Conservation (phyloP, 2,797 vertebrate species). For the Decapterus maruadsi region DNA sequence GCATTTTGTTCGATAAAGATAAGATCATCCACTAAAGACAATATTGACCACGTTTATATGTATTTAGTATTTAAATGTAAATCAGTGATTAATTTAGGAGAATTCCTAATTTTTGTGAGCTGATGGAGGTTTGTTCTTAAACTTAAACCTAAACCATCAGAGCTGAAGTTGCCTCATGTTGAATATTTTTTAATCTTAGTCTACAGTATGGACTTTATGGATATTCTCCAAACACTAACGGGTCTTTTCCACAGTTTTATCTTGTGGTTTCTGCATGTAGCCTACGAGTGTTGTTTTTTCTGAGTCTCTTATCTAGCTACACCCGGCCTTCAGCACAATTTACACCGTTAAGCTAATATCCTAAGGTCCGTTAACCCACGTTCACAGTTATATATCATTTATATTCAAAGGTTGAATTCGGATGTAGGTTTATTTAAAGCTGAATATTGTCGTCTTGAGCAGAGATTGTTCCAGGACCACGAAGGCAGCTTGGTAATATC, state of each 20-base stretch:
- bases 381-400: neutral
- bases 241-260: conserved; percentile 13
- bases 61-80: too few relatives aligned
- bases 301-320: conserved; percentile 28
- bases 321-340: conserved; percentile 30
- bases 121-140: conserved; percentile 1
- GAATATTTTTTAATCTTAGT: neutral
- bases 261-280: conserved; percentile 13
- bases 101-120: neutral
- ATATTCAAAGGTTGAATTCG: neutral
- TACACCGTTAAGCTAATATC: neutral
- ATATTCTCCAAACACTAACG: neutral
- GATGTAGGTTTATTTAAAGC: conserved; percentile 2
- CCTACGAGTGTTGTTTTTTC: neutral
- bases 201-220: neutral
- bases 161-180: neutral
- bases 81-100: neutral
- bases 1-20: neutral
- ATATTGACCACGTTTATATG: neutral
- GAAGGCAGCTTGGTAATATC: neutral
- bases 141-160: conserved; percentile 3
- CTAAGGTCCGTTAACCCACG: neutral
- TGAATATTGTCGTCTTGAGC: neutral
- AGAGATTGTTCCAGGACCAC: neutral
- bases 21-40: neutral